Conservation (phyloP, 2,888 invertebrate species). For the Yponomeuta cagnagella region DNA sequence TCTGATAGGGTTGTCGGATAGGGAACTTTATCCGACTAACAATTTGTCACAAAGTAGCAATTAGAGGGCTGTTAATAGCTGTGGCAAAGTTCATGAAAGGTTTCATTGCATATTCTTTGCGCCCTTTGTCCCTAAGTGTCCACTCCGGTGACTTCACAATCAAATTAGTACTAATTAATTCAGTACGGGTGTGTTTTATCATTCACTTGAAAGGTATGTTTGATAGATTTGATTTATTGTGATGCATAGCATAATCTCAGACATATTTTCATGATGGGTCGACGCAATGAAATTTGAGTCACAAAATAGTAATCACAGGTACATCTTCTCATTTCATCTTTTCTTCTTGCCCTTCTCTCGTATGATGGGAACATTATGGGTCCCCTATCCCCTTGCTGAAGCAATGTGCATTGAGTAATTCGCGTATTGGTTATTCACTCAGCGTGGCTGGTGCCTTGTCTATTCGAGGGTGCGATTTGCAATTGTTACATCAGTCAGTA, state of each 20-base stretch:
- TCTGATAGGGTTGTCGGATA: background rate
- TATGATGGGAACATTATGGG: background rate
- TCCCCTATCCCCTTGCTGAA: background rate
- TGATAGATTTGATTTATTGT: background rate
- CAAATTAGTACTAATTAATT: background rate
- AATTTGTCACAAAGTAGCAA: slow-evolving; percentile 33
- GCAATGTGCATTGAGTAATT: background rate
- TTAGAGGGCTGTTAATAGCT: slow-evolving; percentile 40
- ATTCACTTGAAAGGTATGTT: background rate
- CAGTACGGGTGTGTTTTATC: background rate
- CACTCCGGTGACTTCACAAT: slow-evolving; percentile 48
- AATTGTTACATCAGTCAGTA: slow-evolving; percentile 28
- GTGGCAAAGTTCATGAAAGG: slow-evolving; percentile 47
- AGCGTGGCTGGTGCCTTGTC: slow-evolving; percentile 39
- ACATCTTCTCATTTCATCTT: too few species aligned
- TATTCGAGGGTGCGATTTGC: slow-evolving; percentile 47
- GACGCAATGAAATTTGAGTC: too few species aligned
- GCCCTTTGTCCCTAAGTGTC: slow-evolving; percentile 39
- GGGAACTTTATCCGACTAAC: background rate
- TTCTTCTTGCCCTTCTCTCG: too few species aligned
- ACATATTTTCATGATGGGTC: too few species aligned
- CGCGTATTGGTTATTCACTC: slow-evolving; percentile 35
- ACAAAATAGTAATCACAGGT: too few species aligned
- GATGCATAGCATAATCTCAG: too few species aligned
- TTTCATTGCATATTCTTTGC: slow-evolving; percentile 50